Evolutionary conservation across 2,113 vertebrate species (phyloP).

Genomic region (Pomatostomus ruficeps): DNA sequence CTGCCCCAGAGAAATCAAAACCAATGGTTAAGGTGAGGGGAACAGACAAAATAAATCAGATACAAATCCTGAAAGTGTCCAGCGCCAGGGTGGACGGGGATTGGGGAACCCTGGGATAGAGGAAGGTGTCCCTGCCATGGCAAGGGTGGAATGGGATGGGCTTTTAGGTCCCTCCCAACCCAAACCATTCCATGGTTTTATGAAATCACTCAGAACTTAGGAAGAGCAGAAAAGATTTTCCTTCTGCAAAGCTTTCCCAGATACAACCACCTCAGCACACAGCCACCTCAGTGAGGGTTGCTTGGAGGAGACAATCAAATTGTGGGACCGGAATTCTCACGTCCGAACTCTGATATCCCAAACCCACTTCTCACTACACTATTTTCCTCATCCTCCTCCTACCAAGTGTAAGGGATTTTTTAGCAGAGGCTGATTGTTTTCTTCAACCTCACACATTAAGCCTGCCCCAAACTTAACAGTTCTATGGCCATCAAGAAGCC

Average conservation of each 20-base stretch:
- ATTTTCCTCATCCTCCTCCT: neutral
- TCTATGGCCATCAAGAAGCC: neutral
- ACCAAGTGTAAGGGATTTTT: neutral
- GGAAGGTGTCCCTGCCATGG: neutral
- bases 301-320: neutral
- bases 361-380: neutral
- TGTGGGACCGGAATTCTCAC: neutral
- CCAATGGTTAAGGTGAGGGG: fast-evolving
- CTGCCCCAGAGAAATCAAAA: neutral
- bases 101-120: neutral
- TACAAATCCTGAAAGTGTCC: neutral
- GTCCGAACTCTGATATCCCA: neutral
- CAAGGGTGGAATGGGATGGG: neutral
- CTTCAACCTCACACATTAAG: neutral
- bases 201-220: fast-evolving
- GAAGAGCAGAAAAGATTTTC: neutral
- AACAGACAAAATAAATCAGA: neutral
- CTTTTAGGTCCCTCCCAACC: neutral
- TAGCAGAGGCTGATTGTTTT: neutral
- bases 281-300: neutral
- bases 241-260: neutral
- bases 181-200: neutral
- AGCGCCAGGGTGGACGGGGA: fast-evolving
- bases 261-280: neutral
- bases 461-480: fast-evolving